Base-by-base conservation (phyloP, 2,888 invertebrate genomes). In the Drosophila maculinotata region DNA sequence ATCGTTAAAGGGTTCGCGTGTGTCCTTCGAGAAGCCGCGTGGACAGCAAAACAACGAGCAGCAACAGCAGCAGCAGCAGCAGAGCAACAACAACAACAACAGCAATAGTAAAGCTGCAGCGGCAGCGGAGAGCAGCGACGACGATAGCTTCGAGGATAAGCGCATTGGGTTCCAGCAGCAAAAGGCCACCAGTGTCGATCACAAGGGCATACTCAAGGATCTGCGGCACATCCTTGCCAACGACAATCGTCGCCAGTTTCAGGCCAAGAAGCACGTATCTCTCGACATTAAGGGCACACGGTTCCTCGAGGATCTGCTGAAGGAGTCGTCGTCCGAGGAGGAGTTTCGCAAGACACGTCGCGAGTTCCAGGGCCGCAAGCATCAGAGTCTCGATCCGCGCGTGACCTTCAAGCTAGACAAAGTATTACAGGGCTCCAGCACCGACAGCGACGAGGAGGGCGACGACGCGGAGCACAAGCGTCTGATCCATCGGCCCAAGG, bases 191-290 rank as follows among this genome's bases (percentile, higher is more conserved):
- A 92, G 92, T 70, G 89, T 90, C 8, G 92, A 92, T 65, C 91
- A 91, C 68, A 92, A 90, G 73, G 91, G 92, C 49, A 92, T 92
- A 44, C 80, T 92, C 28, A 91, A 92, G 90, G 92, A 92, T 68
- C 75, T 92, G 36, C 89, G 89, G 47, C 87, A 90, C 45, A 90
- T 91, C 53, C 77, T 92, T 45, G 91, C 90, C 51, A 89, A 83
- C 66, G 91, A 92, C 39, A 91, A 91, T 80, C 90, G 92, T 0
- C 87, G 89, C 1, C 90, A 90, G 63, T 92, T 91, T 75, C 92
- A 92, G 87, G 89, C 91, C 8, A 92, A 92, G 54, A 92, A 92
- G 62, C 92, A 92, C 70, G 92, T 92, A 0, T 92, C 92, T 4
- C 66, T 92, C 14, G 92, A 92, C 45, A 84, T 92, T 6, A 90